Evolutionary conservation across 2,888 invertebrate genomes (phyloP), one percentile per base, ranked within the genome.

Genomic region (Tetropium fuscum): DNA sequence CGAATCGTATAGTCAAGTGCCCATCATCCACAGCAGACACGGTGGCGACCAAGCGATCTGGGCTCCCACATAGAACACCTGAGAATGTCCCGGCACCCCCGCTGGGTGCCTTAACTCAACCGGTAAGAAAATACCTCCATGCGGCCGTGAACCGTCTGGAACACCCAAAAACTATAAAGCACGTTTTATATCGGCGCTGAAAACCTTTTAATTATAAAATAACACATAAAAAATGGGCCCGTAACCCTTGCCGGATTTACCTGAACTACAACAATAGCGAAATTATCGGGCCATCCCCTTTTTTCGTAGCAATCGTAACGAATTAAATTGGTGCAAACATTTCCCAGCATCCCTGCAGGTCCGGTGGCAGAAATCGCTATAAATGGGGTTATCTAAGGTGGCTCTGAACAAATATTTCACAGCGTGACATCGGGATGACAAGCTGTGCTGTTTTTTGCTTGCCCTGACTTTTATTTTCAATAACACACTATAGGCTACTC

Each of bases 241-340:
- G 63, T 63, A 74, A 70, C 76, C 76, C 72, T 71, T 72, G 60
- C 69, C 51, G 48, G 53, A 64, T 70, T 72, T 74, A 77, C 76
- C 76, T 76, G 74, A 64, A 64, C 48, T 34, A 62, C 48, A n/a
- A 73, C 69, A 71, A 71, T 69, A 60, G 67, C 53, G 65, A 72
- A 73, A 74, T 75, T 76, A 77, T 76, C 71, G 73, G 74, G 69
- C 71, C 72, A 74, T 74, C 76, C 76, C 74, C 73, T 71, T n/a
- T 72, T 71, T 70, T 69, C 63, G 54, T 68, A 64, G 69, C 72
- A 71, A 75, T 75, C 72, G 73, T 66, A 70, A 73, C 73, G 74
- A 75, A 74, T 74, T 70, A 72, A 71, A 69, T 59, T 69, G 70
- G 72, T 68, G 63, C 48, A 48, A 40, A 40, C 68, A 71, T 73